Base-by-base conservation (phyloP, 2,113 vertebrate species). In the Indri indri region DNA sequence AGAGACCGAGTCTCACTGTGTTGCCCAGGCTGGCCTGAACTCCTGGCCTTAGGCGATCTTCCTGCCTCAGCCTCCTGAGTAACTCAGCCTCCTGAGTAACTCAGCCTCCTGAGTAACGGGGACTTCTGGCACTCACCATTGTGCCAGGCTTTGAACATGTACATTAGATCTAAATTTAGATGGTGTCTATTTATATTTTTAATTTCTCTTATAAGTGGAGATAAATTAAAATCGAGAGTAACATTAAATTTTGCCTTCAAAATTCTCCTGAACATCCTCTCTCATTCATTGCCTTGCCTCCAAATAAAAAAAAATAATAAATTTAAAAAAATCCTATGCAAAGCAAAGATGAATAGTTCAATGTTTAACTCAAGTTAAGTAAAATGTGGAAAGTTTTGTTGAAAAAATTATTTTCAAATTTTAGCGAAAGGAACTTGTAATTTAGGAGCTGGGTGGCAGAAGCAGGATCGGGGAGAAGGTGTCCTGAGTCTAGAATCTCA, bases 121-220 rank as follows among this genome's bases (percentile, higher is more conserved):
- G 73, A 32, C 42, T 18, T 18, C 42, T 45, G 71, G 27, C 2
- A 2, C 25, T 25, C 42, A 74, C 7, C 27, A 32, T 27, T 2
- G 73, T 30, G 45, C 73, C 63, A 16, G 16, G 27, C 42, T 50
- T 47, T 81, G 84, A 95, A 45, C 32, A 61, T 65, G n/a, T 79
- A 87, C 42, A 68, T 89, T 68, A 92, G 52, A 92, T 84, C 32
- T 73, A 76, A 92, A 52, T 91, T 92, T 70, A 88, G 59, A 61
- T 57, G 42, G 17, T 57, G 9, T 66, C 50, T 50, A 50, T 68
- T 54, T 95, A 20, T 47, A 88, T 68, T 95, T 86, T 90, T 81
- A 65, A 81, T 71, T 73, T 88, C 57, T 90, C 47, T 88, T 86
- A 8, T 68, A 74, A 76, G 1, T 63, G 27, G 74, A 80, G 89